phyloP scores from a whole-genome alignment of 1,140 invertebrate genomes.

The Trichonephila clavipes region DNA sequence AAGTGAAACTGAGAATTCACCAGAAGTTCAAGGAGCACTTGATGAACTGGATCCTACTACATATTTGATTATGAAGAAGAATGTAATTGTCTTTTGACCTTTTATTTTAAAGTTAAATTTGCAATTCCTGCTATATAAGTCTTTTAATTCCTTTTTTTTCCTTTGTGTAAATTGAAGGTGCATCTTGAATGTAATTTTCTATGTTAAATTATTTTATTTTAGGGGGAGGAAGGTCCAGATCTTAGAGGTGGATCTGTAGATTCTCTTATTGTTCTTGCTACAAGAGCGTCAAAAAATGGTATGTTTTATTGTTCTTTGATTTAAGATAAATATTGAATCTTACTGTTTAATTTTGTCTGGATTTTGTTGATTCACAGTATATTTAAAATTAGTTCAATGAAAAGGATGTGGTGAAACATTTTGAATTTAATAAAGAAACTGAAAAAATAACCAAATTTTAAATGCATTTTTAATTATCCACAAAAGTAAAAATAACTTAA shows the following conservation, averaged over 20 bases:
- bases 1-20: conserved; percentile 33
- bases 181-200: not conserved
- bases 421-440: no score
- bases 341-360: not conserved
- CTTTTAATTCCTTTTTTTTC: not conserved
- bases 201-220: not conserved
- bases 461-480: no score
- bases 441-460: no score
- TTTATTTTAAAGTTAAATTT: not conserved
- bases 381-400: no score
- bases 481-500: no score
- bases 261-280: conserved; percentile 95
- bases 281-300: conserved; percentile 94
- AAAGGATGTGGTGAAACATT: no score
- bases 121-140: not conserved
- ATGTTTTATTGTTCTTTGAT: conserved; percentile 76
- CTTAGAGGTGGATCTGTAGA: conserved; percentile 94
- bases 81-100: conserved; percentile 78
- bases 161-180: not conserved
- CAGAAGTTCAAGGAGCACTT: conserved; percentile 82
- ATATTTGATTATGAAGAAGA: conserved; percentile 89
- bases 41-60: conserved; percentile 90
- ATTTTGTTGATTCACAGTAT: no score
- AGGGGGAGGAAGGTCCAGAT: conserved; percentile 90
- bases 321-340: conserved; percentile 9